phyloP scores from a whole-genome alignment of 1,140 invertebrate species.

The Cyclina sinensis region DNA sequence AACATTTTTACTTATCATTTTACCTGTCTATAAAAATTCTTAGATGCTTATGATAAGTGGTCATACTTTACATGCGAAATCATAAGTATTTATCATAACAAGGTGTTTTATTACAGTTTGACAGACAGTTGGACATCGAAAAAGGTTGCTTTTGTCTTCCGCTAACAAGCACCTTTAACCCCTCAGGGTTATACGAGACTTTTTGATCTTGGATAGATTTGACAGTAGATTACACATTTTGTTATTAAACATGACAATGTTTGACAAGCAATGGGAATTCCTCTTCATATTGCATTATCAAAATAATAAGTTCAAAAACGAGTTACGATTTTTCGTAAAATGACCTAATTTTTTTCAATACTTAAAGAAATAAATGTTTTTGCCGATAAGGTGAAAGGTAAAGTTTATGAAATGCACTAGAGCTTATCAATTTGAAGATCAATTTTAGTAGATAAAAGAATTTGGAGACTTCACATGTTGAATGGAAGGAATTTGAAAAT shows the following conservation, averaged over 20 bases:
- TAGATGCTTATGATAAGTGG: not conserved
- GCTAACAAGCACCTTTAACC: constrained; percentile 24
- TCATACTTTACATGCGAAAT: not conserved
- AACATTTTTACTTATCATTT: too few species aligned
- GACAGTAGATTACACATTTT: not conserved
- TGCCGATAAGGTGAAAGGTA: not conserved
- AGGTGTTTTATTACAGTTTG: not conserved
- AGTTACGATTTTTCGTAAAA: constrained; percentile 24
- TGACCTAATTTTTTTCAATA: constrained; percentile 8
- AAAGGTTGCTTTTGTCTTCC: not conserved
- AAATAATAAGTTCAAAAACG: not conserved
- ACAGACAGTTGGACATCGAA: not conserved
- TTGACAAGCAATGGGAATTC: not conserved
- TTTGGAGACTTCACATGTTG: constrained; percentile 6
- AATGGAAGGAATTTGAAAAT: not conserved
- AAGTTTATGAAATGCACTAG: not conserved
- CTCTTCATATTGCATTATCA: not conserved
- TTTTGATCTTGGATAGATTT: constrained; percentile 15
- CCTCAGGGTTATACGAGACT: not conserved
- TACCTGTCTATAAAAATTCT: not conserved
- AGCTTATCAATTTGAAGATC: not conserved
- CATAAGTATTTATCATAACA: not conserved
- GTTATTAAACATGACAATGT: constrained; percentile 21
- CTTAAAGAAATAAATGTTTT: constrained; percentile 22
- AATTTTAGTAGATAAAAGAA: constrained; percentile 22